Percentiles rank a stretch among this genome's conserved stretches.
These are phyloP conservation scores for Dasysyrphus tricinctus DNA, from an alignment of 2,888 invertebrate genomes.

Conservation along the genomic window DNA sequence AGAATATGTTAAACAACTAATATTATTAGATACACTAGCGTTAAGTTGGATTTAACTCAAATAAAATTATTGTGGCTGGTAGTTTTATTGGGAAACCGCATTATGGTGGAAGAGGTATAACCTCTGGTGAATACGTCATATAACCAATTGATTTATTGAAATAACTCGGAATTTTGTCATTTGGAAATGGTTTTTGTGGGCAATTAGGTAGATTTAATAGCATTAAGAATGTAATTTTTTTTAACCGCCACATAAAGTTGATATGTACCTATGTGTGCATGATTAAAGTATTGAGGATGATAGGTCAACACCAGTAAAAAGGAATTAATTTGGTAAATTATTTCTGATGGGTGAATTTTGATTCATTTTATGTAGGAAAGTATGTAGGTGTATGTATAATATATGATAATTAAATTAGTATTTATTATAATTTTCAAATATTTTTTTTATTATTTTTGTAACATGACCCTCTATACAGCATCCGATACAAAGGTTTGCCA, in stretches of 20 bases:
- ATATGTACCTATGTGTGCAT: not conserved
- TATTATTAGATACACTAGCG: constrained; percentile 23
- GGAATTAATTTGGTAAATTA: not conserved
- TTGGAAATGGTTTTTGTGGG: not conserved
- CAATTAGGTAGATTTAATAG: constrained; percentile 1
- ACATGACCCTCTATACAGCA: too few relatives aligned
- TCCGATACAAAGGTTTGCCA: too few relatives aligned
- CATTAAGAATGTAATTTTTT: not conserved
- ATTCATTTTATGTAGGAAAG: too few relatives aligned
- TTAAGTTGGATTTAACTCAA: constrained; percentile 4
- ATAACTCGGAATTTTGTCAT: not conserved
- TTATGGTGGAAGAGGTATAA: not conserved
- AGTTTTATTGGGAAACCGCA: constrained; percentile 7
- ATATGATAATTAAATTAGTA: too few relatives aligned
- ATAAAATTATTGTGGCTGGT: constrained; percentile 3
- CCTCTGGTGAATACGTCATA: not conserved
- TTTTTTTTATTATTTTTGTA: too few relatives aligned
- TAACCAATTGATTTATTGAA: constrained; percentile 21
- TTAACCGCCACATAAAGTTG: not conserved
- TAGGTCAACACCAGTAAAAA: not conserved
- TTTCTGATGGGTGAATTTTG: not conserved
- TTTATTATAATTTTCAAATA: too few relatives aligned
- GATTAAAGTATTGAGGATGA: not conserved
- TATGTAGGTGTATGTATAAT: too few relatives aligned
- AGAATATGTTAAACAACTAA: constrained; percentile 24